Evolutionary conservation across 2,113 vertebrate genomes (phyloP).

Genomic region (Lophius piscatorius): DNA sequence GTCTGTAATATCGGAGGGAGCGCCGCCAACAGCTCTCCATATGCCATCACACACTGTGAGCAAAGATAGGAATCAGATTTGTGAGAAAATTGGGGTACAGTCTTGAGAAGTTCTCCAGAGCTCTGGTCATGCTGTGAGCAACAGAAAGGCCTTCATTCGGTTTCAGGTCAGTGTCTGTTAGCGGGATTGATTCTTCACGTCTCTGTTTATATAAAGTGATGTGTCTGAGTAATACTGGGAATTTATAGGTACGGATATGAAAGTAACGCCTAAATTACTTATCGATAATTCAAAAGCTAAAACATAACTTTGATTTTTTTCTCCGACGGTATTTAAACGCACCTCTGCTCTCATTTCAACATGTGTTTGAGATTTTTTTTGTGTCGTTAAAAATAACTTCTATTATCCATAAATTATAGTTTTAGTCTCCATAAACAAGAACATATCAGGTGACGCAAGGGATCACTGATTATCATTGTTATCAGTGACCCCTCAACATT

Average conservation of each 20-base stretch:
- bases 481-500: no score
- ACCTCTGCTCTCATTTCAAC: no score
- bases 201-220: neutral
- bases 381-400: no score
- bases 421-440: no score
- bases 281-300: no score
- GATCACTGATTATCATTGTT: no score
- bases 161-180: slow-evolving; percentile 13
- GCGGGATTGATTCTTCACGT: neutral
- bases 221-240: no score
- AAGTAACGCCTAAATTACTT: neutral
- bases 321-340: no score
- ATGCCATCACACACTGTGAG: slow-evolving; percentile 67
- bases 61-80: slow-evolving; percentile 15
- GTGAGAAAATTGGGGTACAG: neutral
- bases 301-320: no score
- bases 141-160: slow-evolving; percentile 13
- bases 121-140: neutral
- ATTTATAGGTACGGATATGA: neutral
- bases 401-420: no score
- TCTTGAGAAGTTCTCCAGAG: neutral
- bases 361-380: no score
- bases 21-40: slow-evolving; percentile 83
- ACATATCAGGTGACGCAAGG: no score
- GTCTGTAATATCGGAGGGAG: slow-evolving; percentile 71